These are phyloP conservation scores for Crotalus tigris DNA, from an alignment of 2,113 vertebrate genomes.

Conservation along the genomic window DNA sequence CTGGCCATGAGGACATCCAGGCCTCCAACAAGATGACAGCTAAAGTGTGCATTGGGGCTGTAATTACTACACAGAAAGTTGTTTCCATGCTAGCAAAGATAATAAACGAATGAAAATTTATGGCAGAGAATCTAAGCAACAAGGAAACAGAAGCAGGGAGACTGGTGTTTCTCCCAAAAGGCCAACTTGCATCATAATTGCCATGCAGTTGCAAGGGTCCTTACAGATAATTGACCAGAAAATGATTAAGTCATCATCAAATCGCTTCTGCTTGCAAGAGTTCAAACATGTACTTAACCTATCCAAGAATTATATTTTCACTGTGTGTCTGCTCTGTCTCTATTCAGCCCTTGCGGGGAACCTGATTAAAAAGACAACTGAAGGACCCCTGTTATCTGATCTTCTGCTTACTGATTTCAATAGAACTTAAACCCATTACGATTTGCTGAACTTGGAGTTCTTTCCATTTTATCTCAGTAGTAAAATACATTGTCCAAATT, in stretches of 20 bases:
- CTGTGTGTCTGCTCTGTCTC: constrained; percentile 86
- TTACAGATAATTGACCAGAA: constrained; percentile 99
- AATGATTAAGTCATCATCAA: constrained; percentile 99
- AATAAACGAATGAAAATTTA: constrained; percentile 86
- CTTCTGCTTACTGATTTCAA: constrained; percentile 89
- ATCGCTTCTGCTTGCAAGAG: constrained; percentile 94
- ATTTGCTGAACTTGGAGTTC: constrained; percentile 89
- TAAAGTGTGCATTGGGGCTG: constrained; percentile 76
- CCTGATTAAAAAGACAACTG: constrained; percentile 85
- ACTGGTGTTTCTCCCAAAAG: constrained; percentile 85
- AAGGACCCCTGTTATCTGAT: constrained; percentile 93
- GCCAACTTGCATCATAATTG: constrained; percentile 87
- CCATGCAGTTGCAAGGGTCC: constrained; percentile 83
- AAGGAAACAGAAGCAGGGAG: constrained; percentile 83
- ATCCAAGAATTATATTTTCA: constrained; percentile 97
- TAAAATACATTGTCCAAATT: constrained; percentile 96
- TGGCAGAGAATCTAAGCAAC: constrained; percentile 79
- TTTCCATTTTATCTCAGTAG: constrained; percentile 87
- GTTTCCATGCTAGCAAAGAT: constrained; percentile 82
- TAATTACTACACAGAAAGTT: constrained; percentile 86
- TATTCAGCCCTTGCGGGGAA: constrained; percentile 83
- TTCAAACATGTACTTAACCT: constrained; percentile 99
- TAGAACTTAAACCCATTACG: constrained; percentile 97
- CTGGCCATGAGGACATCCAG: constrained; percentile 79
- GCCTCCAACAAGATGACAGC: constrained; percentile 78